phyloP scores from a whole-genome alignment of 2,797 vertebrate genomes.

The Rhinatrema bivittatum region DNA sequence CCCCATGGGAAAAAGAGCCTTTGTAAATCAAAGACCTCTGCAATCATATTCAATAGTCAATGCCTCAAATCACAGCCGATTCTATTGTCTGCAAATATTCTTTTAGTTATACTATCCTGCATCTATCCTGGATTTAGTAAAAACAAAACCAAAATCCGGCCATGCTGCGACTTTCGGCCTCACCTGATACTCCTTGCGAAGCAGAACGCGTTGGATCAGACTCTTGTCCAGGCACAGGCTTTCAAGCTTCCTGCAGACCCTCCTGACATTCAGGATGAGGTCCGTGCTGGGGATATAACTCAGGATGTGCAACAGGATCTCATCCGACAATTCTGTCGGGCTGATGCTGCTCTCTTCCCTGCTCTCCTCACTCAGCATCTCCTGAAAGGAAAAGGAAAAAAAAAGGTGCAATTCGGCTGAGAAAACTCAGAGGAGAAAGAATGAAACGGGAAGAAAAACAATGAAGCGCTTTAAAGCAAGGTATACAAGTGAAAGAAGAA shows the following conservation, averaged over 20 bases:
- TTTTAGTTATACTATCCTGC: no score
- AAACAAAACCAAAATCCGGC: no score
- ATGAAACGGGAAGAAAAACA: background rate
- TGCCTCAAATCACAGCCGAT: no score
- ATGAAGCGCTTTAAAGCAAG: background rate
- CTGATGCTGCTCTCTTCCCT: conserved; percentile 49
- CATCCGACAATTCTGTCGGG: conserved; percentile 85
- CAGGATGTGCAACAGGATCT: conserved; percentile 88
- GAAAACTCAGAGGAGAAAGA: background rate
- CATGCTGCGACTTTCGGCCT: no score
- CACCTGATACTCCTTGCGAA: conserved; percentile 85
- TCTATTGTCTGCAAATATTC: no score
- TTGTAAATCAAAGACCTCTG: no score
- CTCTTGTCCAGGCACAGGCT: conserved; percentile 83
- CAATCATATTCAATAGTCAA: no score
- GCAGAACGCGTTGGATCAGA: conserved; percentile 68
- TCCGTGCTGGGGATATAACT: conserved; percentile 78
- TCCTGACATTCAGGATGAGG: conserved; percentile 75
- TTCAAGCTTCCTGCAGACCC: conserved; percentile 75
- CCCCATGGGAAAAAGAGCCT: no score
- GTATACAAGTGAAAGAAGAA: fast-evolving
- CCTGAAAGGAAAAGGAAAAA: conserved; percentile 35
- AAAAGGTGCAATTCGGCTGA: background rate
- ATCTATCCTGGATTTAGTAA: no score
- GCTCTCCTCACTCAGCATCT: conserved; percentile 35